phyloP scores from a whole-genome alignment of 2,113 vertebrate genomes.

The Scomber scombrus region DNA sequence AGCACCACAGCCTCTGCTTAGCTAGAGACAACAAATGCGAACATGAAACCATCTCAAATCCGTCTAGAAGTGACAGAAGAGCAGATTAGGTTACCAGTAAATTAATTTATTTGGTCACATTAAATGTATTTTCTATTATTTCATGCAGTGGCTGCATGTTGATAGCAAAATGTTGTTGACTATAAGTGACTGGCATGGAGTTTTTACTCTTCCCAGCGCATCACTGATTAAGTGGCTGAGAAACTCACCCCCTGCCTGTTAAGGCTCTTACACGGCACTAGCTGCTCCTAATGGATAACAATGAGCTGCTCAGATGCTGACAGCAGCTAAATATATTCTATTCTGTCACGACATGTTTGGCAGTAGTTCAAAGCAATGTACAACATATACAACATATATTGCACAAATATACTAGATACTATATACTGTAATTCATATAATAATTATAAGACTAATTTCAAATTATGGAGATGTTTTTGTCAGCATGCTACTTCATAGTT shows the following conservation, averaged over 20 bases:
- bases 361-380: conserved; percentile 18
- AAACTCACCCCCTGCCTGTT: conserved; percentile 65
- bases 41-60: conserved; percentile 35
- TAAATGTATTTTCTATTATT: conserved; percentile 21
- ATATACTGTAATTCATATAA: neutral
- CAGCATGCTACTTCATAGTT: neutral
- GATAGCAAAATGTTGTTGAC: conserved; percentile 48
- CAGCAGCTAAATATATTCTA: conserved; percentile 63
- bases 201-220: conserved; percentile 44
- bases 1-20: no score
- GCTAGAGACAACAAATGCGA: neutral
- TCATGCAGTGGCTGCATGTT: conserved; percentile 26
- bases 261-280: conserved; percentile 67
- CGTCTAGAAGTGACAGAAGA: neutral
- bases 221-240: conserved; percentile 70
- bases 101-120: conserved; percentile 41
- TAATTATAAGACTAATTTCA: neutral
- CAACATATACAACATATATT: neutral
- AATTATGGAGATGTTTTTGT: neutral
- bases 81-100: conserved; percentile 18
- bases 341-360: conserved; percentile 61
- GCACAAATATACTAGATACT: neutral
- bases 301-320: conserved; percentile 72
- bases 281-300: conserved; percentile 72
- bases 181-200: conserved; percentile 46